Evolutionary conservation across 2,797 vertebrate species (phyloP).

Genomic region (Lepus oiostolus): DNA sequence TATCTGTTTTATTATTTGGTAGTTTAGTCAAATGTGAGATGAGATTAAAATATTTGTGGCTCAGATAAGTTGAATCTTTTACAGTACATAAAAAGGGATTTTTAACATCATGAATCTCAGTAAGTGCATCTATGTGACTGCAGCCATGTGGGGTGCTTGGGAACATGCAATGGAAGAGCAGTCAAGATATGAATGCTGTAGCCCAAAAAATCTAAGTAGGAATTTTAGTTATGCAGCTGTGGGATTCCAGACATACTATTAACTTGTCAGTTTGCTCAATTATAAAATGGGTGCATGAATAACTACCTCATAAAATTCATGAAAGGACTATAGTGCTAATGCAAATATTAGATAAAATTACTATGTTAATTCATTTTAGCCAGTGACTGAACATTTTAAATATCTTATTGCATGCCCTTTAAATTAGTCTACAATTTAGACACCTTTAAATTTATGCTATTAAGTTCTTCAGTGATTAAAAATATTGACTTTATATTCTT

Average conservation of each 20-base stretch:
- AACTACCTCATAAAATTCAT: not conserved
- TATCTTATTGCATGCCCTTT: not conserved
- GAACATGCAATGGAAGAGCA: not conserved
- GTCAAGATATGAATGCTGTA: not conserved
- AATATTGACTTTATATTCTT: not conserved
- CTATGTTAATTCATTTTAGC: not conserved
- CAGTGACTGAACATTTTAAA: not conserved
- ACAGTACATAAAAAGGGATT: not conserved
- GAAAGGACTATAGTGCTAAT: not conserved
- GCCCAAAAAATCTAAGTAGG: not conserved
- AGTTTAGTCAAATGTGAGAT: not conserved
- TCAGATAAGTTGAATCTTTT: not conserved
- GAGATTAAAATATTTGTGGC: not conserved
- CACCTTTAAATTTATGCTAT: slow-evolving; percentile 5
- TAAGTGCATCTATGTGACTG: not conserved
- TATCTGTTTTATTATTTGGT: not conserved
- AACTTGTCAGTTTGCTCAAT: not conserved
- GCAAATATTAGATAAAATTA: not conserved
- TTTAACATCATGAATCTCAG: not conserved
- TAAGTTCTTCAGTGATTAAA: not conserved
- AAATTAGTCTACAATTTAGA: not conserved
- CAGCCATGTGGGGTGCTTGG: not conserved
- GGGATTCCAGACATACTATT: not conserved
- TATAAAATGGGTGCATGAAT: not conserved
- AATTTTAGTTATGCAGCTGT: not conserved